Conservation (phyloP, 2,113 vertebrate species). For the mouse (Mus musculus) region GRCm39 chr2:178862001-178862500, state of each 20-base stretch:
- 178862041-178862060: no score
- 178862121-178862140: not conserved
- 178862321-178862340: no score
- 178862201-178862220: not conserved
- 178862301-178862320: rapidly evolving
- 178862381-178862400: not conserved
- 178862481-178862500: not conserved
- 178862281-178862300: no score
- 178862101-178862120: not conserved
- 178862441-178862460: not conserved
- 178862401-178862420: rapidly evolving
- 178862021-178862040: not conserved
- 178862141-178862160: no score
- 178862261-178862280: not conserved
- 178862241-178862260: not conserved
- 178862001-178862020: rapidly evolving
- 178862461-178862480: not conserved
- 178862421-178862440: not conserved
- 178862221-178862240: not conserved
- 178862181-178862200: not conserved
- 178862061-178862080: not conserved
- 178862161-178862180: not conserved
- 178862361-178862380: not conserved
- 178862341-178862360: not conserved
- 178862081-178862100: not conserved